phyloP scores from a whole-genome alignment of 2,797 vertebrate species.

The Alca torda region DNA sequence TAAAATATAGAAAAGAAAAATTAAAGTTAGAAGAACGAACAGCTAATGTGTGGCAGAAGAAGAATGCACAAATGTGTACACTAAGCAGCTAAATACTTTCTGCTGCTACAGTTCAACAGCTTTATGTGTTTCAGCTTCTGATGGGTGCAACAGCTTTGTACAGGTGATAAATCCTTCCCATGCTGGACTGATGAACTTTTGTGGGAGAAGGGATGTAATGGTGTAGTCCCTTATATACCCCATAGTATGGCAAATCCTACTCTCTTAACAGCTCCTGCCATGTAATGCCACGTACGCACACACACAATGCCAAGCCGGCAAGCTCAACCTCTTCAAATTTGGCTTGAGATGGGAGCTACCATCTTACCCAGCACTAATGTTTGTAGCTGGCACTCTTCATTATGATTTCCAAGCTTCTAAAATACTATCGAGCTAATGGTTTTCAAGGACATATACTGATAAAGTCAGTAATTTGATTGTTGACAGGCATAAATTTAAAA shows the following conservation, averaged over 20 bases:
- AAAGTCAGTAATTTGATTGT: neutral
- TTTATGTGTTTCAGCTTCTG: neutral
- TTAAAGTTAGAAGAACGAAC: neutral
- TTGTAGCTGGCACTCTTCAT: neutral
- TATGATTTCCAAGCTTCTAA: neutral
- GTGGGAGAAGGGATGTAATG: neutral
- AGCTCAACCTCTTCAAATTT: neutral
- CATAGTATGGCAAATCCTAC: neutral
- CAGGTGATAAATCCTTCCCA: neutral
- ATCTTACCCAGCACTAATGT: neutral
- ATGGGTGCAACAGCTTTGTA: neutral
- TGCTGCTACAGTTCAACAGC: neutral
- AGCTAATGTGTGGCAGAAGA: neutral
- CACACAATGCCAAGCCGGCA: neutral
- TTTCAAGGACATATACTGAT: neutral
- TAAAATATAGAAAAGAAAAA: neutral
- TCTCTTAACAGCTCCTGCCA: neutral
- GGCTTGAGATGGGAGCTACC: neutral
- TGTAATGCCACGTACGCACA: rapidly evolving
- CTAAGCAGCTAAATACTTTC: neutral
- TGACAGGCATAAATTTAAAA: neutral
- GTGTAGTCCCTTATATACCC: neutral
- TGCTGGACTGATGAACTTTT: neutral
- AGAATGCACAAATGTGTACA: neutral
- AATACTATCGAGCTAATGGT: neutral